phyloP scores from a whole-genome alignment of 2,113 vertebrate species.

The Emydocephalus ijimae region DNA sequence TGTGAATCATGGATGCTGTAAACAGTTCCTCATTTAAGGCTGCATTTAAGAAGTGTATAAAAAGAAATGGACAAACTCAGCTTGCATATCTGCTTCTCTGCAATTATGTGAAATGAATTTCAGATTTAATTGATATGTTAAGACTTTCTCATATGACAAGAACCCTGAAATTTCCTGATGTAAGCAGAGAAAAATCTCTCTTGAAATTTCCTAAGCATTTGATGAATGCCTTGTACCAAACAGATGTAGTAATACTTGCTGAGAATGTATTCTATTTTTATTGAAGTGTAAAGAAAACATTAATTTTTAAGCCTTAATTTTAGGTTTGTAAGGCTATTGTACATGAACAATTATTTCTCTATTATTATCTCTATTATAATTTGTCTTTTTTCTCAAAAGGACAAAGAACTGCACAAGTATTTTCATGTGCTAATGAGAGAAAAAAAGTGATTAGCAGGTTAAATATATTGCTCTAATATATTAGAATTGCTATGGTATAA shows the following conservation, averaged over 20 bases:
- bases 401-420: not conserved
- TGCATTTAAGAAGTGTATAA: not conserved
- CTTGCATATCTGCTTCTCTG: not conserved
- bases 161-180: slow-evolving; percentile 7
- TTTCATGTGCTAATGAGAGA: not conserved
- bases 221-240: not conserved
- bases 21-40: not conserved
- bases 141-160: not conserved
- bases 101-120: not conserved
- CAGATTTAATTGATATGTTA: slow-evolving; percentile 10
- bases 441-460: not conserved
- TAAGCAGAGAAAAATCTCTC: not conserved
- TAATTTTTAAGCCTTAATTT: slow-evolving; percentile 7
- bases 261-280: slow-evolving; percentile 14
- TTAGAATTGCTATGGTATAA: not conserved
- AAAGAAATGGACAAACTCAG: not conserved
- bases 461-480: not conserved
- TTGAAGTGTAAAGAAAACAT: not conserved
- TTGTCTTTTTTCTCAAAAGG: not conserved
- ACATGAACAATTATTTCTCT: not conserved
- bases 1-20: not conserved
- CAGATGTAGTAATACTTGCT: not conserved
- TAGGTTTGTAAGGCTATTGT: not conserved
- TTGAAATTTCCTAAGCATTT: slow-evolving; percentile 3
- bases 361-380: not conserved